phyloP scores from a whole-genome alignment of 2,113 vertebrate genomes.

The Oryzias celebensis region DNA sequence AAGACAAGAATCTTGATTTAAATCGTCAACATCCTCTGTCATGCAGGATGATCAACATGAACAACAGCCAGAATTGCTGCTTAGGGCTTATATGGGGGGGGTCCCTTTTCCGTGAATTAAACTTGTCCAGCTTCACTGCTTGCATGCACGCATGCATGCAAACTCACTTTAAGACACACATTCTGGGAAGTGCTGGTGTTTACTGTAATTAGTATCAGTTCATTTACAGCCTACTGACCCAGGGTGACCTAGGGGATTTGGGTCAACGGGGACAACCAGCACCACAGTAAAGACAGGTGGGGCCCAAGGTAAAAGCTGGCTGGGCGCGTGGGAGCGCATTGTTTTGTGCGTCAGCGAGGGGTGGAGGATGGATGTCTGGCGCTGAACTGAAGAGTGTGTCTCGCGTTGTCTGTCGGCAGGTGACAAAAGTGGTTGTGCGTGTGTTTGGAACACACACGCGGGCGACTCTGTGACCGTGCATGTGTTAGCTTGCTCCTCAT shows the following conservation, averaged over 20 bases:
- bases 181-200: slow-evolving; percentile 52
- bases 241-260: slow-evolving; percentile 65
- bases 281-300: slow-evolving; percentile 51
- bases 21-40: slow-evolving; percentile 36
- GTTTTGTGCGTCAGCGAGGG: slow-evolving; percentile 23
- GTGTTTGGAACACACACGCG: slow-evolving; percentile 52
- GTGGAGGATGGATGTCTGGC: slow-evolving; percentile 48
- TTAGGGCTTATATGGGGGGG: slow-evolving; percentile 44
- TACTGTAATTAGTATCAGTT: slow-evolving; percentile 77
- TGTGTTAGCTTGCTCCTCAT: slow-evolving; percentile 69
- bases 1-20: slow-evolving; percentile 30
- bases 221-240: slow-evolving; percentile 72
- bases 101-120: slow-evolving; percentile 65
- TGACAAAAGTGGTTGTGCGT: slow-evolving; percentile 56
- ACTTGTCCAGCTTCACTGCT: slow-evolving; percentile 41
- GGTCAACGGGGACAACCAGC: slow-evolving; percentile 58
- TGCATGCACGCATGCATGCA: slow-evolving; percentile 39
- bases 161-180: slow-evolving; percentile 44
- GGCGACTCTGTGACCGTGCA: slow-evolving; percentile 49
- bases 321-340: slow-evolving; percentile 18
- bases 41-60: slow-evolving; percentile 45
- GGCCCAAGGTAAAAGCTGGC: slow-evolving; percentile 36
- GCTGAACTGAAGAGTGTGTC: slow-evolving; percentile 31
- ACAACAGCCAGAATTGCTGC: slow-evolving; percentile 62
- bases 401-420: slow-evolving; percentile 40